Evolutionary conservation across 2,113 vertebrate genomes (phyloP).

Genomic region (Murina feae): DNA sequence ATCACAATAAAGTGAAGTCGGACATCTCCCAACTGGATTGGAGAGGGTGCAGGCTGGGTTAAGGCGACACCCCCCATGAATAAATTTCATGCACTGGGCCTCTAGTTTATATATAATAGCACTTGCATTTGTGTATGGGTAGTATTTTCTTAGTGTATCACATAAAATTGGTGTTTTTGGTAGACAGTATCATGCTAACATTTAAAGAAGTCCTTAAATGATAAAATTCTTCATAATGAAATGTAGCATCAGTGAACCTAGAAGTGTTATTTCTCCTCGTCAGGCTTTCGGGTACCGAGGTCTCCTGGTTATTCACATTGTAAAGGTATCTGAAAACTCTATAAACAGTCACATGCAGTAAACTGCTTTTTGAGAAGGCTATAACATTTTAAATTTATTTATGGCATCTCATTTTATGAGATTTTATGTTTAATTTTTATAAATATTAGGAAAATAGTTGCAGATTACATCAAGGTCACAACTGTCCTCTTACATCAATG

Average conservation of each 20-base stretch:
- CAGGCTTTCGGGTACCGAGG: background rate
- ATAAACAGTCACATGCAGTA: background rate
- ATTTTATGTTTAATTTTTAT: background rate
- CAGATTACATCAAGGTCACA: background rate
- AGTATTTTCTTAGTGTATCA: background rate
- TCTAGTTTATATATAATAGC: no score
- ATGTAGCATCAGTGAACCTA: background rate
- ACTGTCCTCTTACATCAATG: background rate
- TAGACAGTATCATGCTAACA: background rate
- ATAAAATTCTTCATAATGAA: background rate
- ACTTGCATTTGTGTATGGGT: background rate
- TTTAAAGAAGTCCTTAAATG: background rate
- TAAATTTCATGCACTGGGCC: no score
- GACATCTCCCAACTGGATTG: no score
- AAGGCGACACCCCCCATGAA: no score
- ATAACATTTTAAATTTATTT: background rate
- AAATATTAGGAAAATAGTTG: background rate
- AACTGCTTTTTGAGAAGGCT: background rate
- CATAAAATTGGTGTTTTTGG: background rate
- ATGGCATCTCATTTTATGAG: background rate
- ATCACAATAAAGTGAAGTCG: no score
- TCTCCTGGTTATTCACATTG: background rate
- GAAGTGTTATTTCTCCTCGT: background rate
- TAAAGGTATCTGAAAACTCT: background rate
- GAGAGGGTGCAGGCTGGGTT: no score